Conservation (phyloP, 2,888 invertebrate species). For the Bombylius discolor region DNA sequence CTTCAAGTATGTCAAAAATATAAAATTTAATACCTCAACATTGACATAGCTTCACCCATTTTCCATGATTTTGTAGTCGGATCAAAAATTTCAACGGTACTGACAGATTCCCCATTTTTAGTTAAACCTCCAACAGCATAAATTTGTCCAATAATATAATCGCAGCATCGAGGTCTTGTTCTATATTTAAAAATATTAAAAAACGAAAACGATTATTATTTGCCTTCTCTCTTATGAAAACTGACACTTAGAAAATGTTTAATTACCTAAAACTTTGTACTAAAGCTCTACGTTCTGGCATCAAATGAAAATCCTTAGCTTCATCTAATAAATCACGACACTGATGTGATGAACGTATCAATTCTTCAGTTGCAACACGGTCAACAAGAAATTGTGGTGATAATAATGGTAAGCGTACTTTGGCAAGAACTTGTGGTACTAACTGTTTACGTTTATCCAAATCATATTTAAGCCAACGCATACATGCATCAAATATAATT, state of each 20-base stretch:
- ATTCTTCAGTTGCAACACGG: constrained; percentile 62
- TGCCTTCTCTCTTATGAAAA: not conserved
- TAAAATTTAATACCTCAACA: constrained; percentile 39
- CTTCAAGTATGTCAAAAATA: too few relatives aligned
- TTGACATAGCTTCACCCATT: constrained; percentile 69
- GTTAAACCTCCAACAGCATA: constrained; percentile 79
- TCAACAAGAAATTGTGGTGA: constrained; percentile 72
- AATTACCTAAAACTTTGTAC: constrained; percentile 50
- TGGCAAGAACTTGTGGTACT: constrained; percentile 57
- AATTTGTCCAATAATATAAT: constrained; percentile 62
- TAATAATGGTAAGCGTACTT: constrained; percentile 66
- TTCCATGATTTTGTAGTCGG: constrained; percentile 58
- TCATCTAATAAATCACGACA: constrained; percentile 79
- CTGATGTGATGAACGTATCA: constrained; percentile 61
- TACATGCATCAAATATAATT: constrained; percentile 71
- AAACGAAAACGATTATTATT: not conserved
- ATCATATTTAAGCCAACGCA: constrained; percentile 64
- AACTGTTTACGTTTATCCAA: constrained; percentile 42
- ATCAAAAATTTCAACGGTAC: constrained; percentile 75
- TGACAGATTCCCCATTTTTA: constrained; percentile 68
- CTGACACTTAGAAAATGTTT: not conserved
- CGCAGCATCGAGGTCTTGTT: constrained; percentile 61
- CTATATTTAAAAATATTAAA: constrained; percentile 24
- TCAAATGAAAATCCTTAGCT: constrained; percentile 74
- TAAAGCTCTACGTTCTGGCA: constrained; percentile 69